phyloP scores from a whole-genome alignment of 2,113 vertebrate species.

The Heterotilapia buettikoferi region DNA sequence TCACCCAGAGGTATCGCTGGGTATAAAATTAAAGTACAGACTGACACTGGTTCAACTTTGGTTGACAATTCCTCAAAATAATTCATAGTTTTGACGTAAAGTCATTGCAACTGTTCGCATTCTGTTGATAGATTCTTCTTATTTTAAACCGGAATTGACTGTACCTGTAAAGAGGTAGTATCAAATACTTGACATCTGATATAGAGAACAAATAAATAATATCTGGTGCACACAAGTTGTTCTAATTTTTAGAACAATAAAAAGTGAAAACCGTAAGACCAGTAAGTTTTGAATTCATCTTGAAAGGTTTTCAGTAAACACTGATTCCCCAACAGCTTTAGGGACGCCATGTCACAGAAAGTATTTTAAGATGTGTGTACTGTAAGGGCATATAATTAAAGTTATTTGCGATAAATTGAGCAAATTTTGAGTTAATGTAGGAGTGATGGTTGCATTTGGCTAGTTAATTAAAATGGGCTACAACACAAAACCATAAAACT shows the following conservation, averaged over 20 bases:
- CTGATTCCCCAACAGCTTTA: background rate
- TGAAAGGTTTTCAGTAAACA: background rate
- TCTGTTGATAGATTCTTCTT: background rate
- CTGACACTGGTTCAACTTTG: background rate
- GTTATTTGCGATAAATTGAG: background rate
- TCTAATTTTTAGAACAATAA: background rate
- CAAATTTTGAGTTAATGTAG: background rate
- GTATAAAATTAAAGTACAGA: background rate
- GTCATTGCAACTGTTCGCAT: background rate
- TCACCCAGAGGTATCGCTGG: background rate
- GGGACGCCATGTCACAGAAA: background rate
- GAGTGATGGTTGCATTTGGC: background rate
- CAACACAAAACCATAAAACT: background rate
- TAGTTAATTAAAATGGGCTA: background rate
- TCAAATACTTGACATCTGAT: background rate
- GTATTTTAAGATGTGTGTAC: background rate
- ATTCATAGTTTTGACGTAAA: background rate
- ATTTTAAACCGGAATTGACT: background rate
- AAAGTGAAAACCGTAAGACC: background rate
- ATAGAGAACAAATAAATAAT: background rate
- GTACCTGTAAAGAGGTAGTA: background rate
- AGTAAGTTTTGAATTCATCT: background rate
- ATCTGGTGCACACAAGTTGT: background rate
- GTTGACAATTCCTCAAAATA: background rate
- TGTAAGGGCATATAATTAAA: background rate